Conservation (phyloP, 1,140 invertebrate genomes). For the Bicyclus anynana region DNA sequence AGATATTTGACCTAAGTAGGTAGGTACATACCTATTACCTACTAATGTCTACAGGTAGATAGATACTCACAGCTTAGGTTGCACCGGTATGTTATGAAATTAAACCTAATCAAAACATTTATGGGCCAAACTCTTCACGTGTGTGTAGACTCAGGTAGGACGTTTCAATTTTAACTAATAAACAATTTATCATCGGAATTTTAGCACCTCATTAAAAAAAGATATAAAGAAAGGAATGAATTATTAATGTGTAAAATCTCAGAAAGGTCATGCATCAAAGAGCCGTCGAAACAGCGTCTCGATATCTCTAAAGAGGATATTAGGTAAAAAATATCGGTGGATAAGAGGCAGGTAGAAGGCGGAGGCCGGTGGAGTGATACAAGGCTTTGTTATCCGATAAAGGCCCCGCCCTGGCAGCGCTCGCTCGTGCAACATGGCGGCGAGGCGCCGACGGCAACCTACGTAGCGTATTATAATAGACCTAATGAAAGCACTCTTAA, state of each 20-base stretch:
- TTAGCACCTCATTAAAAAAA: slow-evolving; percentile 40
- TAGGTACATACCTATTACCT: too few relatives aligned
- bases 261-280: slow-evolving; percentile 31
- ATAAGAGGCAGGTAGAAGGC: slow-evolving; percentile 35
- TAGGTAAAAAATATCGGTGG: slow-evolving; percentile 31
- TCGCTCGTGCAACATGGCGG: slow-evolving; percentile 47
- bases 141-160: neutral
- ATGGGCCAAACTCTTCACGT: too few relatives aligned
- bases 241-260: slow-evolving; percentile 32
- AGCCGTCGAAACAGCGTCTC: slow-evolving; percentile 28
- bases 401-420: slow-evolving; percentile 31
- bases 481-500: slow-evolving; percentile 69
- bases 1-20: too few relatives aligned
- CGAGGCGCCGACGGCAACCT: slow-evolving; percentile 22
- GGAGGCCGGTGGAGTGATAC: slow-evolving; percentile 24
- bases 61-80: too few relatives aligned
- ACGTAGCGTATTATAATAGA: slow-evolving; percentile 44
- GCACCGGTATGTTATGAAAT: too few relatives aligned
- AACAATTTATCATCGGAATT: slow-evolving; percentile 25
- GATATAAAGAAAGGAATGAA: slow-evolving; percentile 30
- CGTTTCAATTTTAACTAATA: slow-evolving; percentile 15
- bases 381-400: slow-evolving; percentile 51
- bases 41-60: too few relatives aligned
- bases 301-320: slow-evolving; percentile 30
- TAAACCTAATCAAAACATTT: too few relatives aligned